Percentiles rank a stretch among this genome's conserved stretches.
Evolutionary conservation across 2,888 invertebrate species (phyloP).

Genomic region (Meghimatium bilineatum): DNA sequence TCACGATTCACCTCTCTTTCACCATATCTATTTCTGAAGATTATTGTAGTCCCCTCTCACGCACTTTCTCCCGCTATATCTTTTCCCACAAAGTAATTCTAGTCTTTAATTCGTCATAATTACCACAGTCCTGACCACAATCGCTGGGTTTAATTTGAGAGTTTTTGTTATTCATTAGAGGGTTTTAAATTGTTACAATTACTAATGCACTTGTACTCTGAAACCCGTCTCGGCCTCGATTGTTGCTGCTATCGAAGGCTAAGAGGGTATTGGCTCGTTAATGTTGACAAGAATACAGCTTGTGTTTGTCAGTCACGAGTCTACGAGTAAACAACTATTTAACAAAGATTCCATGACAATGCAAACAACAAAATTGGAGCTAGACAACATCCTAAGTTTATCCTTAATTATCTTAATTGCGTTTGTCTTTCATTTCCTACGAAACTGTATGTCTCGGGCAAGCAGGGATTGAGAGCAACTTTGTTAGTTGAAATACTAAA

Average conservation of each 20-base stretch:
- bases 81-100: too few species aligned
- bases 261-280: conserved; percentile 12
- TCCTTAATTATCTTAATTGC: conserved; percentile 32
- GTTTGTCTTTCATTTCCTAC: conserved; percentile 4
- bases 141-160: conserved; percentile 22
- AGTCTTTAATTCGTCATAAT: not conserved
- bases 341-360: conserved; percentile 4
- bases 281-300: not conserved
- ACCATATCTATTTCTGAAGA: too few species aligned
- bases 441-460: not conserved
- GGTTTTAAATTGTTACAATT: conserved; percentile 19
- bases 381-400: not conserved
- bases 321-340: not conserved
- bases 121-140: not conserved
- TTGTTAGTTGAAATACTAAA: not conserved
- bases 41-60: too few species aligned
- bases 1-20: too few species aligned
- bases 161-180: conserved; percentile 24
- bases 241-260: not conserved
- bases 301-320: not conserved
- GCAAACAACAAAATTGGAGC: not conserved
- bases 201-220: conserved; percentile 31
- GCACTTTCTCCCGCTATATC: not conserved
- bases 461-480: not conserved
- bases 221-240: not conserved